These are phyloP conservation scores for Neolamprologus sp. DNA, from an alignment of 2,113 vertebrate species.

Conservation along the genomic window DNA sequence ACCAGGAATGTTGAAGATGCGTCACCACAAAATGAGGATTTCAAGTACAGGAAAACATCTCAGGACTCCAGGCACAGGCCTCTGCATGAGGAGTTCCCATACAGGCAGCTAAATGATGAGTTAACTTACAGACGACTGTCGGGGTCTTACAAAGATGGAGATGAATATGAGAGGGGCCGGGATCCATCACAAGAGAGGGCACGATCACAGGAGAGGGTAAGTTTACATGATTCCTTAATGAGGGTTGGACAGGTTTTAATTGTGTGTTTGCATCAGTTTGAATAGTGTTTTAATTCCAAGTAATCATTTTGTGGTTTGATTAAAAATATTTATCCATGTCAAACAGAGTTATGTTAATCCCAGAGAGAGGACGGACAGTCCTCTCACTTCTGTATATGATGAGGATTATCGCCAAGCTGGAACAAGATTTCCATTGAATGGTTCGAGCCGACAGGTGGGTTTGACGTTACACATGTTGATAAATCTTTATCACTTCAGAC, in stretches of 20 bases:
- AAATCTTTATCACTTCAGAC: not conserved
- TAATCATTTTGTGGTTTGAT: not conserved
- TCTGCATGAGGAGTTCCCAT: not conserved
- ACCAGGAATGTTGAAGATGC: not conserved
- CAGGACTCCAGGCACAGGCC: constrained; percentile 13
- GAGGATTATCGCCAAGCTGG: not conserved
- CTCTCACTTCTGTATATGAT: not conserved
- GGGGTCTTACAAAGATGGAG: not conserved
- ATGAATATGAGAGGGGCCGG: not conserved
- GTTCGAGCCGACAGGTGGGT: constrained; percentile 14
- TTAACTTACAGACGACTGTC: not conserved
- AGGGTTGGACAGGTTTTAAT: not conserved
- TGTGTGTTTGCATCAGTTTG: not conserved
- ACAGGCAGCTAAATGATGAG: constrained; percentile 1
- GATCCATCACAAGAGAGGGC: not conserved
- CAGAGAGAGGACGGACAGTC: not conserved
- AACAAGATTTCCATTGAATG: not conserved
- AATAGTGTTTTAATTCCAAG: not conserved
- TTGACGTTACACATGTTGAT: rapidly evolving
- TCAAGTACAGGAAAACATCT: constrained; percentile 4
- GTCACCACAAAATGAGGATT: constrained; percentile 2
- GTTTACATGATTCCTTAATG: not conserved
- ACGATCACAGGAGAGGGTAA: not conserved
- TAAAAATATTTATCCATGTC: not conserved
- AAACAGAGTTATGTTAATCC: constrained; percentile 17